These are phyloP conservation scores for Xestia xanthographa DNA, from an alignment of 2,888 invertebrate species.

Conservation along the genomic window DNA sequence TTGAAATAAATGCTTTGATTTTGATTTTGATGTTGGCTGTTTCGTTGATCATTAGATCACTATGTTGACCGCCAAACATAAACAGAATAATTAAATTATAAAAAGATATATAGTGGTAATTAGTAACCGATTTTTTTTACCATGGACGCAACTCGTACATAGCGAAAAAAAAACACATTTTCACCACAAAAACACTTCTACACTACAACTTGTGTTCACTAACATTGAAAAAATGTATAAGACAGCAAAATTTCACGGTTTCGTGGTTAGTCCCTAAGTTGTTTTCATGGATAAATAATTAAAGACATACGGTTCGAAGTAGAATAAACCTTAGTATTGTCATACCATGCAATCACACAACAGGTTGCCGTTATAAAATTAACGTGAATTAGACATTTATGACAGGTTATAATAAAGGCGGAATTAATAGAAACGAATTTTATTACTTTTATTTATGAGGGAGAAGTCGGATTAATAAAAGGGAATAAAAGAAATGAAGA, in stretches of 20 bases:
- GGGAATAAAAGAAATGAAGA: not conserved
- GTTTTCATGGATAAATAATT: not conserved
- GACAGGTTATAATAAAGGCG: constrained; percentile 22
- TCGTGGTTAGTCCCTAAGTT: not conserved
- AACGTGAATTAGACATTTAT: constrained; percentile 54
- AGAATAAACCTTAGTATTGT: constrained; percentile 25
- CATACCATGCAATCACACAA: constrained; percentile 41
- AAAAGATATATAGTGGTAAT: not conserved
- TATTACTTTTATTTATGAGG: constrained; percentile 6
- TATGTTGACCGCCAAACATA: not conserved
- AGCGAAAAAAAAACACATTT: not conserved
- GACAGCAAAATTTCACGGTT: not conserved
- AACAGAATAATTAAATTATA: not conserved
- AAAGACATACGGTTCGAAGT: constrained; percentile 6
- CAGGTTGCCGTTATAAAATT: constrained; percentile 46
- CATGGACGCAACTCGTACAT: not conserved
- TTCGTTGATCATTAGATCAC: not conserved
- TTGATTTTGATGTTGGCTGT: no score
- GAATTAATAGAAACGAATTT: constrained; percentile 11
- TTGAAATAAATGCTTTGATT: no score
- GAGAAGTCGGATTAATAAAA: not conserved
- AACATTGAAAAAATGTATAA: not conserved
- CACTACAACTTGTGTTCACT: not conserved
- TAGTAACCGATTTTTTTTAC: not conserved
- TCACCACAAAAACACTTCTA: not conserved